phyloP scores from a whole-genome alignment of 1,140 invertebrate species.

The Dreissena polymorpha region DNA sequence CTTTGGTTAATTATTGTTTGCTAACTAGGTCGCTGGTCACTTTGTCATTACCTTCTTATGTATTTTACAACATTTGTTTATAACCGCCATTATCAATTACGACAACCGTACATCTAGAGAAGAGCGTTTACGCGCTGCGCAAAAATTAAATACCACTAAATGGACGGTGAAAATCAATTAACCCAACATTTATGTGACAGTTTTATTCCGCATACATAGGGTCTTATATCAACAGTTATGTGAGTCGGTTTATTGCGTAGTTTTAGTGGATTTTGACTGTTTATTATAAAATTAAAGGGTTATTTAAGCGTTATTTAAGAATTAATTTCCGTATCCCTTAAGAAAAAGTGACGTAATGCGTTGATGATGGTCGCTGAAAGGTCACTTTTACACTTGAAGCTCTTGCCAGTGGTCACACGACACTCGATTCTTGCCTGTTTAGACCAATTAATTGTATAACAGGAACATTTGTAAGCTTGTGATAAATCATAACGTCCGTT shows the following conservation, averaged over 20 bases:
- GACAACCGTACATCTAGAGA: neutral
- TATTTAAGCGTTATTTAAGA: neutral
- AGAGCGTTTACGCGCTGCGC: neutral
- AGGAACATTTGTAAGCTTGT: too few species aligned
- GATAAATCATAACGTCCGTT: too few species aligned
- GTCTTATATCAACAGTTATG: neutral
- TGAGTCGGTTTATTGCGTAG: neutral
- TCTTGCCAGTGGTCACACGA: too few species aligned
- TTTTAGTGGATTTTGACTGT: neutral
- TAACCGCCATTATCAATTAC: constrained; percentile 8
- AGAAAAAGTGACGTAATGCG: neutral
- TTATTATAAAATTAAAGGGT: neutral
- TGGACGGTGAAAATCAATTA: constrained; percentile 6
- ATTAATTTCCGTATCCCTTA: neutral
- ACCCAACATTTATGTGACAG: neutral
- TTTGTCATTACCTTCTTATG: constrained; percentile 1
- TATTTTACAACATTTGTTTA: neutral
- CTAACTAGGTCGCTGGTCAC: constrained; percentile 4
- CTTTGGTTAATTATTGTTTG: neutral
- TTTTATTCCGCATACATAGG: neutral
- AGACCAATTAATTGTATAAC: too few species aligned
- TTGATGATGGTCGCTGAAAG: too few species aligned
- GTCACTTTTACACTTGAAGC: too few species aligned
- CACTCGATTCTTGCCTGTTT: too few species aligned
- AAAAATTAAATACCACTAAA: constrained; percentile 5